Evolutionary conservation across 1,140 invertebrate species (phyloP).

Genomic region (Zophobas morio): DNA sequence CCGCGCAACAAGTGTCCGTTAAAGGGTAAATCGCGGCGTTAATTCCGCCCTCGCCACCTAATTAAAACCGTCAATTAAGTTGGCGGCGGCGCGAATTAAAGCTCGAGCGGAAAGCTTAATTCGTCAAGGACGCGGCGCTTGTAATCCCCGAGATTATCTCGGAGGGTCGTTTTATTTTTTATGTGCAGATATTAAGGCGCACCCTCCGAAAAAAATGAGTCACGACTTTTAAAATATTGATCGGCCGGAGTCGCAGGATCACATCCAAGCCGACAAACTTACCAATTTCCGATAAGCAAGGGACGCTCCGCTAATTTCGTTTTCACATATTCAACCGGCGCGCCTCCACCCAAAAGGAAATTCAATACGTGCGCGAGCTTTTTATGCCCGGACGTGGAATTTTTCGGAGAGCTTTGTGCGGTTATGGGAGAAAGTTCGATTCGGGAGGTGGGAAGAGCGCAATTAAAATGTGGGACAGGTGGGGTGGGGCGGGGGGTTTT

Average conservation of each 20-base stretch:
- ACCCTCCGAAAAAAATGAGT: conserved; percentile 64
- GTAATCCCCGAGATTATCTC: neutral
- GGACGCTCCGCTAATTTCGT: conserved; percentile 48
- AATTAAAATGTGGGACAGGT: too few species aligned
- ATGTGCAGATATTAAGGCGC: conserved; percentile 63
- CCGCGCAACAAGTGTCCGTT: conserved; percentile 26
- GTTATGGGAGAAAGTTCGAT: too few species aligned
- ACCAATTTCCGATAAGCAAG: conserved; percentile 52
- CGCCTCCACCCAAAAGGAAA: conserved; percentile 26
- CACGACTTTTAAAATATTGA: conserved; percentile 62
- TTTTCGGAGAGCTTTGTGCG: neutral
- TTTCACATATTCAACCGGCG: conserved; percentile 49
- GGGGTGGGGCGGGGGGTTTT: too few species aligned
- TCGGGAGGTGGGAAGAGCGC: too few species aligned
- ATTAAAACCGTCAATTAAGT: conserved; percentile 40
- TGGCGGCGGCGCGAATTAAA: conserved; percentile 4
- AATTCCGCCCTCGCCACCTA: conserved; percentile 29
- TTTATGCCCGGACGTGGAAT: conserved; percentile 15
- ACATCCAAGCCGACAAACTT: conserved; percentile 50
- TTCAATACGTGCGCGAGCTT: conserved; percentile 40
- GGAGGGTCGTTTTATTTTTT: conserved; percentile 63
- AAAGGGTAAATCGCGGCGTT: conserved; percentile 1
- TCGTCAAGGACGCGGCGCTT: conserved; percentile 21
- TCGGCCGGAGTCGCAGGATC: conserved; percentile 40
- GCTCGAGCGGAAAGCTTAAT: conserved; percentile 16